Conservation (phyloP, 35 echinoderm and acorn worm species). For the Ptychodera flava region DNA sequence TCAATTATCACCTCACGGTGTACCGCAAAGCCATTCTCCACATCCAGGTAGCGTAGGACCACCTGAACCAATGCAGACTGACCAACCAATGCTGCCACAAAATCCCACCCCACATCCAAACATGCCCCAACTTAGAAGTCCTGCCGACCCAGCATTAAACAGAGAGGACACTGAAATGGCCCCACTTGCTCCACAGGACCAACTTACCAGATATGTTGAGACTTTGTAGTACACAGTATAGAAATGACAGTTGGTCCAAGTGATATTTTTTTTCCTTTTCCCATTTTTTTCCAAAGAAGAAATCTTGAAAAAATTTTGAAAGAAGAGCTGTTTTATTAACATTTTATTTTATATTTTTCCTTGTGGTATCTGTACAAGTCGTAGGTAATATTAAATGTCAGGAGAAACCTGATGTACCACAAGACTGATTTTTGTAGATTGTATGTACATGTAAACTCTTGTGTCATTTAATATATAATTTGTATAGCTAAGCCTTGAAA, state of each 20-base stretch:
- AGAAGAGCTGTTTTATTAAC: not conserved
- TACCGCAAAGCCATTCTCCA: conserved; percentile 82
- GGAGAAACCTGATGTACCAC: not conserved
- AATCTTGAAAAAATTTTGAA: not conserved
- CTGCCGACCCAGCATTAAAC: conserved; percentile 63
- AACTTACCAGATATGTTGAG: conserved; percentile 83
- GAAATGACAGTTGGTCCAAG: not conserved
- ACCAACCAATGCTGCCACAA: conserved; percentile 93
- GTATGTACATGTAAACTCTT: not conserved
- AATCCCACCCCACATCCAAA: conserved; percentile 65
- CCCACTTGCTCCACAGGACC: conserved; percentile 88
- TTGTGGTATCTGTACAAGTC: not conserved
- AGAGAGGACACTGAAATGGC: conserved; percentile 76
- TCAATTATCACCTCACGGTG: conserved; percentile 83
- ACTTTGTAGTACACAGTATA: conserved; percentile 47
- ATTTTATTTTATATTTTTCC: conserved; percentile 2
- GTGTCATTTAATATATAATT: not conserved
- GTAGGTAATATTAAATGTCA: not conserved
- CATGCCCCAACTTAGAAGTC: conserved; percentile 63
- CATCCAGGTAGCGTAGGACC: conserved; percentile 58
- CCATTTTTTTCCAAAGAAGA: conserved; percentile 1
- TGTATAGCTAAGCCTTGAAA: not conserved
- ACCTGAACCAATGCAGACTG: conserved; percentile 90
- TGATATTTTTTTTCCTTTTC: not conserved
- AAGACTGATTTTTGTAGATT: not conserved